Evolutionary conservation across 2,797 vertebrate genomes (phyloP).

Genomic region (Falco rusticolus): DNA sequence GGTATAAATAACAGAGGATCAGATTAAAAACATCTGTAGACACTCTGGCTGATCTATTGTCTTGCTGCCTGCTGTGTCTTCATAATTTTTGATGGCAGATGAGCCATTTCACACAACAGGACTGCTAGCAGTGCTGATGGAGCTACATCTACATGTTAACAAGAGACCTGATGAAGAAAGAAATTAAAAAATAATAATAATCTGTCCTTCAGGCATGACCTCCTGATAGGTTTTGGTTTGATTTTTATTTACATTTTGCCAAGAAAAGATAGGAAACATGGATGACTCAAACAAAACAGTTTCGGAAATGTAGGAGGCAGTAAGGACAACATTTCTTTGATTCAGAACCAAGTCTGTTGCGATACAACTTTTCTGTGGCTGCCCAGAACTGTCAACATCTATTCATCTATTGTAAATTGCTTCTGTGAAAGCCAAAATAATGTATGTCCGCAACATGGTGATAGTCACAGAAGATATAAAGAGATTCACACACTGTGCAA

Average conservation of each 20-base stretch:
- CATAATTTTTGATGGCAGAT: background rate
- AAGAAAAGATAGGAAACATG: background rate
- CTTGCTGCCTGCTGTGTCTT: slow-evolving; percentile 36
- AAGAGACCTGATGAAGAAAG: background rate
- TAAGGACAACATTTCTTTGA: slow-evolving; percentile 9
- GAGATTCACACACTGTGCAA: slow-evolving; percentile 41
- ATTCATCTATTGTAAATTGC: slow-evolving; percentile 36
- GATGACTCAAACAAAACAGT: background rate
- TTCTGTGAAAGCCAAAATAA: slow-evolving; percentile 33
- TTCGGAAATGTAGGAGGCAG: background rate
- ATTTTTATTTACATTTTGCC: slow-evolving; percentile 21
- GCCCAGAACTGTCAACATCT: slow-evolving; percentile 37
- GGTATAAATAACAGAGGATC: slow-evolving; percentile 31
- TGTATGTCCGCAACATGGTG: slow-evolving; percentile 5
- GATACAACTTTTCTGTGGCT: slow-evolving; percentile 15
- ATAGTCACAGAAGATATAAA: slow-evolving; percentile 39
- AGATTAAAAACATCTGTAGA: slow-evolving; percentile 59
- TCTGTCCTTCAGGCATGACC: background rate
- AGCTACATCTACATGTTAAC: background rate
- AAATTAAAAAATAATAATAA: background rate
- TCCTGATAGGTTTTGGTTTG: background rate
- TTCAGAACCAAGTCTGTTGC: background rate
- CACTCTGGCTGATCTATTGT: slow-evolving; percentile 23
- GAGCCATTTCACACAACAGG: slow-evolving; percentile 9
- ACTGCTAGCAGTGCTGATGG: background rate